Conservation (phyloP, 92 coral and sea anemone genomes). For the Bergia sp. region DNA sequence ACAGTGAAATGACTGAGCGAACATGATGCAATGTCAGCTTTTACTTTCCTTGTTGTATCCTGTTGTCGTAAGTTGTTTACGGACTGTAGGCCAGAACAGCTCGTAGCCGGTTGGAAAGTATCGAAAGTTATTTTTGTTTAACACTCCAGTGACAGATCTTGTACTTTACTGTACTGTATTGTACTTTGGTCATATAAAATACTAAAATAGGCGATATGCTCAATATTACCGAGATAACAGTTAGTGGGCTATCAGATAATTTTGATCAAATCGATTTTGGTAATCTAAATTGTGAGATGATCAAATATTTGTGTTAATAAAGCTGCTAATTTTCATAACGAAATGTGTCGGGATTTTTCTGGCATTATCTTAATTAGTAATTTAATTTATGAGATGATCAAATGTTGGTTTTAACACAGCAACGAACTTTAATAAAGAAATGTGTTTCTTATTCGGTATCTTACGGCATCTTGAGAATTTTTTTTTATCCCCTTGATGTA, state of each 20-base stretch:
- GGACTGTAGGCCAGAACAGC: not conserved
- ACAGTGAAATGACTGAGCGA: not conserved
- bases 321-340: not conserved
- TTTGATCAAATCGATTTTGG: not conserved
- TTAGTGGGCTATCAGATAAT: not conserved
- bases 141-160: too few relatives aligned
- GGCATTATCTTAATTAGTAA: not conserved
- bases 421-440: not conserved
- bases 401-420: conserved; percentile 4
- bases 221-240: too few relatives aligned
- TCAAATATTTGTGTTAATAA: conserved; percentile 14
- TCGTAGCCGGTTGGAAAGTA: too few relatives aligned
- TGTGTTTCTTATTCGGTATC: not conserved
- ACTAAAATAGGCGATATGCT: not conserved
- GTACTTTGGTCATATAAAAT: not conserved
- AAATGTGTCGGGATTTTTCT: not conserved
- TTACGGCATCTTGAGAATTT: not conserved
- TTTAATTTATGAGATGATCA: not conserved
- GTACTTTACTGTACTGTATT: too few relatives aligned
- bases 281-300: not conserved
- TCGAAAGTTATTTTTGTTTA: not conserved
- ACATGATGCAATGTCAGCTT: not conserved
- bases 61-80: not conserved
- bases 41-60: not conserved
- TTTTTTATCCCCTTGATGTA: not conserved